Evolutionary conservation across 2,888 invertebrate species (phyloP).

Genomic region (Andrena flavipes): DNA sequence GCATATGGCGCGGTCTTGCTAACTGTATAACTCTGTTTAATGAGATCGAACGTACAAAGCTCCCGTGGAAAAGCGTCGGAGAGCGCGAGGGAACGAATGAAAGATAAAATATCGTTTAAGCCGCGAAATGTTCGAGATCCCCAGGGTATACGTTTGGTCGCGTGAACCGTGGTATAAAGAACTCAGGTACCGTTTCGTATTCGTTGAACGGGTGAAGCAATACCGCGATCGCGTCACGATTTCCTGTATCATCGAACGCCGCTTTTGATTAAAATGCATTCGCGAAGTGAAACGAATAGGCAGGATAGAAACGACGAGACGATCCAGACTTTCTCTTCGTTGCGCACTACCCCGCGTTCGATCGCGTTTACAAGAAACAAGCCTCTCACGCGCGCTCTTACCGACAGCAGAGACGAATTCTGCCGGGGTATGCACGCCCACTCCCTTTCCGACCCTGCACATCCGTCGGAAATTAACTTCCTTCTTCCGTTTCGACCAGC

Average conservation of each 20-base stretch:
- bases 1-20: too few species aligned
- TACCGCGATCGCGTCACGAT: background rate
- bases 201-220: background rate
- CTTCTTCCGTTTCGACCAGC: slow-evolving; percentile 14
- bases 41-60: too few species aligned
- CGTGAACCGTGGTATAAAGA: background rate
- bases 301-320: slow-evolving; percentile 22
- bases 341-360: slow-evolving; percentile 12
- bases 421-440: background rate
- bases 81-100: too few species aligned
- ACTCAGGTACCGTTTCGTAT: background rate
- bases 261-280: background rate
- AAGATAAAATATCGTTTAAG: too few species aligned
- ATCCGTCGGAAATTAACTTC: slow-evolving; percentile 51
- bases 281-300: slow-evolving; percentile 44
- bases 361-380: background rate
- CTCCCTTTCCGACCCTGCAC: slow-evolving; percentile 1
- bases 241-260: background rate
- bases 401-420: slow-evolving; percentile 43
- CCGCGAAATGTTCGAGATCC: background rate
- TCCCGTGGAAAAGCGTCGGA: too few species aligned
- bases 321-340: slow-evolving; percentile 51
- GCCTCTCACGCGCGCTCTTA: slow-evolving; percentile 23
- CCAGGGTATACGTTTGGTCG: background rate
- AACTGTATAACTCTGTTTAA: too few species aligned